phyloP scores from a whole-genome alignment of 2,113 vertebrate genomes.

The Percina caprodes region DNA sequence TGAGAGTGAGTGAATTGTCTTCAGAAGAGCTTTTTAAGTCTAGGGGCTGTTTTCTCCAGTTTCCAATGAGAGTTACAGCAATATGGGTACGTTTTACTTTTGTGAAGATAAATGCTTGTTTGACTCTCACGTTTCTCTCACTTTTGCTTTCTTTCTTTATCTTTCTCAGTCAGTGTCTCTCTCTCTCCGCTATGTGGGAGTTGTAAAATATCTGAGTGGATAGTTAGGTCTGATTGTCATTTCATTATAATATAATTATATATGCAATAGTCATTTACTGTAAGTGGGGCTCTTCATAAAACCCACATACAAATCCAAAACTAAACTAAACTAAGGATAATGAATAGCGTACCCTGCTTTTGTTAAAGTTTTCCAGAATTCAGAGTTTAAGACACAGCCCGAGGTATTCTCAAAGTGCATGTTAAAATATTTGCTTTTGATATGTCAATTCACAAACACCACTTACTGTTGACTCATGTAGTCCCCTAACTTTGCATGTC shows the following conservation, averaged over 20 bases:
- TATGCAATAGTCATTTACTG: constrained; percentile 52
- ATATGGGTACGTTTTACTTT: constrained; percentile 49
- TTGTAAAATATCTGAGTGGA: constrained; percentile 54
- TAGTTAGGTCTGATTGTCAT: constrained; percentile 50
- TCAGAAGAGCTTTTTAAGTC: constrained; percentile 55
- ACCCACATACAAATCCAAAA: constrained; percentile 20
- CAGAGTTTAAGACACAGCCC: not conserved
- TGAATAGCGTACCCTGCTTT: constrained; percentile 9
- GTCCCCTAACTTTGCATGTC: constrained; percentile 27
- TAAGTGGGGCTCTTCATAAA: constrained; percentile 51
- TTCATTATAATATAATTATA: constrained; percentile 7
- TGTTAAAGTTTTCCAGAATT: constrained; percentile 25
- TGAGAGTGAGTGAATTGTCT: constrained; percentile 61
- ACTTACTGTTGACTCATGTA: constrained; percentile 11
- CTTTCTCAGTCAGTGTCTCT: not conserved
- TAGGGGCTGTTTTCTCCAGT: constrained; percentile 41
- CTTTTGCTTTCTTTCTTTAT: constrained; percentile 8
- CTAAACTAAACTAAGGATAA: constrained; percentile 8
- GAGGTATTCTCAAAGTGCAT: not conserved
- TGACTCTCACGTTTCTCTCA: constrained; percentile 35
- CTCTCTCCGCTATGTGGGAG: not conserved
- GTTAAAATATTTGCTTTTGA: constrained; percentile 31
- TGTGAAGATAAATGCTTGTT: constrained; percentile 40
- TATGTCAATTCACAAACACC: constrained; percentile 21
- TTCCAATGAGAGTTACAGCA: constrained; percentile 45